Conservation (phyloP, 2,888 invertebrate species). For the Agrilus cyanescens region DNA sequence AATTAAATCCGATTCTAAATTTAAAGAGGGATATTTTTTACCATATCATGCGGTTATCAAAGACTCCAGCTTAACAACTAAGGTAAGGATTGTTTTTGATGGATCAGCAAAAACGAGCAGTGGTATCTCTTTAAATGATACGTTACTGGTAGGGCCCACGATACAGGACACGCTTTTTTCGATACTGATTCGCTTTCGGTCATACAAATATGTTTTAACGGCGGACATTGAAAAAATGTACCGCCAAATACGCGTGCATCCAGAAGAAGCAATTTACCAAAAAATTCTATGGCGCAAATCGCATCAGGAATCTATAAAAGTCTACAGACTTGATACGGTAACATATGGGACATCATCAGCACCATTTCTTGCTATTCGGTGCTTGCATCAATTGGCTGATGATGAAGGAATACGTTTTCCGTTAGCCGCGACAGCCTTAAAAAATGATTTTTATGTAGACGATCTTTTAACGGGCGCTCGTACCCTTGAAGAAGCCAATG, state of each 20-base stretch:
- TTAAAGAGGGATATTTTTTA: no score
- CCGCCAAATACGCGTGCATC: conserved; percentile 10
- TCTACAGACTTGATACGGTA: conserved; percentile 8
- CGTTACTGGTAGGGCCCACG: conserved; percentile 9
- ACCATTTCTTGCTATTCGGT: conserved; percentile 15
- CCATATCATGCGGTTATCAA: conserved; percentile 23
- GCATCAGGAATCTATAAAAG: conserved; percentile 2
- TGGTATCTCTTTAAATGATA: conserved; percentile 23
- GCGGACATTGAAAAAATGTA: conserved; percentile 8
- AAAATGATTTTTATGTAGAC: conserved; percentile 21
- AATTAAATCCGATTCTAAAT: background rate
- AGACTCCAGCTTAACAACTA: conserved; percentile 18
- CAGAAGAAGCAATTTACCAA: conserved; percentile 7
- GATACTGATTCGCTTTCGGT: conserved; percentile 8
- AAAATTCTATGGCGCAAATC: conserved; percentile 8
- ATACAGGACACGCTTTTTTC: background rate
- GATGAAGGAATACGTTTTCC: conserved; percentile 13
- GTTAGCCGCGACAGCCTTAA: conserved; percentile 9
- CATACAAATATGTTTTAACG: conserved; percentile 6
- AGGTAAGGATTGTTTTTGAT: conserved; percentile 22
- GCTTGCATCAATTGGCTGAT: conserved; percentile 15
- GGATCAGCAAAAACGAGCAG: conserved; percentile 17
- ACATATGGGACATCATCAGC: conserved; percentile 11
- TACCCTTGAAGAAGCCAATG: conserved; percentile 10
- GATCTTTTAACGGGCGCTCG: conserved; percentile 16